Evolutionary conservation across 2,113 vertebrate species (phyloP).

Genomic region (Micromys minutus): DNA sequence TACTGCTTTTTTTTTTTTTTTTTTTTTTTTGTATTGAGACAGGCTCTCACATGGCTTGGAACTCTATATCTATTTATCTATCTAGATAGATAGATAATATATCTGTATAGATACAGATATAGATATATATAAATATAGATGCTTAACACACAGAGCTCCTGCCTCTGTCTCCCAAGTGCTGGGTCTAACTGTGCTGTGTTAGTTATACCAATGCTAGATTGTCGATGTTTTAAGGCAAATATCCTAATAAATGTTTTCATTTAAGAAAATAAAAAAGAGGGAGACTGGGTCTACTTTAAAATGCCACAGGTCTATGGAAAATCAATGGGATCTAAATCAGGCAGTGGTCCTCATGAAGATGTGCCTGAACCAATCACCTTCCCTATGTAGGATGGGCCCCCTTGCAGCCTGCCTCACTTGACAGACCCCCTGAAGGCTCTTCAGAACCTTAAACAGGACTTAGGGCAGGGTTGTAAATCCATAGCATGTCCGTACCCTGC

Average conservation of each 20-base stretch:
- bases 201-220: background rate
- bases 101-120: too few relatives aligned
- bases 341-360: background rate
- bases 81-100: too few relatives aligned
- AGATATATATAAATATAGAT: too few relatives aligned
- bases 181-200: background rate
- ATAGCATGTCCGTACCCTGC: background rate
- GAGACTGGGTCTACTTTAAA: background rate
- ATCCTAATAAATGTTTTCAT: background rate
- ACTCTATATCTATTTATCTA: too few relatives aligned
- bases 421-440: background rate
- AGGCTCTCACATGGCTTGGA: background rate
- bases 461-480: background rate
- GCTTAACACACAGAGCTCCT: background rate
- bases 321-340: background rate
- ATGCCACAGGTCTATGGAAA: background rate
- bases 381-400: background rate
- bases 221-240: background rate
- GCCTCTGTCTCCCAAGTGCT: background rate
- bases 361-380: background rate
- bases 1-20: background rate
- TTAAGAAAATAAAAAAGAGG: background rate
- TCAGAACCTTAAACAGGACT: background rate
- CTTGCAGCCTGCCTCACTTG: background rate
- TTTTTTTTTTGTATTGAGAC: background rate